phyloP scores from a whole-genome alignment of 2,113 vertebrate species.

The Gracilinanus agilis region DNA sequence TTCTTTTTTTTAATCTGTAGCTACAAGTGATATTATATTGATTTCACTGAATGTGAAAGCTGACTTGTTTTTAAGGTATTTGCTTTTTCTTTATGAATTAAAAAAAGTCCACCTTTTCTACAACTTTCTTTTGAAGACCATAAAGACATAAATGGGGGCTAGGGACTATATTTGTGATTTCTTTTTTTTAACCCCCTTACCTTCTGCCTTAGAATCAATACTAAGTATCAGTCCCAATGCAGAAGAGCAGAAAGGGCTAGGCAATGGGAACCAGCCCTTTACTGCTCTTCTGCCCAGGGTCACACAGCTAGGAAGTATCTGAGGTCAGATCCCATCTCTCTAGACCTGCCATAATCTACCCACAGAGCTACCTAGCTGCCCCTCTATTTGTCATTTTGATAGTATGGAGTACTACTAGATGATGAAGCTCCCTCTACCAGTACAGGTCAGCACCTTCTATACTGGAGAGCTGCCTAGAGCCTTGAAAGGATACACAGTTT shows the following conservation, averaged over 20 bases:
- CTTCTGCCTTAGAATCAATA: too few relatives aligned
- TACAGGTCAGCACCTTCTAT: background rate
- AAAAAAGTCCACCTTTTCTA: too few relatives aligned
- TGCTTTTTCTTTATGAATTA: constrained; percentile 78
- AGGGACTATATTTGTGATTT: background rate
- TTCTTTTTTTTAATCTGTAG: constrained; percentile 90
- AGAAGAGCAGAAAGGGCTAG: too few relatives aligned
- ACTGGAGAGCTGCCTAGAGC: background rate
- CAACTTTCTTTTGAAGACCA: too few relatives aligned
- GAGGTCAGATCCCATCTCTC: too few relatives aligned
- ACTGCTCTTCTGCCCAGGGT: too few relatives aligned
- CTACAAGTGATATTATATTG: constrained; percentile 87
- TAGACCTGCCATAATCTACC: too few relatives aligned
- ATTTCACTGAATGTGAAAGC: constrained; percentile 85
- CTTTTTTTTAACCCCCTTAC: too few relatives aligned
- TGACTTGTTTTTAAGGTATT: constrained; percentile 81
- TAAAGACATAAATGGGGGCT: background rate
- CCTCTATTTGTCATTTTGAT: background rate
- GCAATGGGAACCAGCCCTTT: too few relatives aligned
- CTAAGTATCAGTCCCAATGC: too few relatives aligned
- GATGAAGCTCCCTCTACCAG: background rate
- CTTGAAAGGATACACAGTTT: background rate
- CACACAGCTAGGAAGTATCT: too few relatives aligned
- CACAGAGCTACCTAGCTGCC: too few relatives aligned
- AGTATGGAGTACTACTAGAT: background rate